phyloP scores from a whole-genome alignment of 1,140 invertebrate species.

The Patella vulgata region DNA sequence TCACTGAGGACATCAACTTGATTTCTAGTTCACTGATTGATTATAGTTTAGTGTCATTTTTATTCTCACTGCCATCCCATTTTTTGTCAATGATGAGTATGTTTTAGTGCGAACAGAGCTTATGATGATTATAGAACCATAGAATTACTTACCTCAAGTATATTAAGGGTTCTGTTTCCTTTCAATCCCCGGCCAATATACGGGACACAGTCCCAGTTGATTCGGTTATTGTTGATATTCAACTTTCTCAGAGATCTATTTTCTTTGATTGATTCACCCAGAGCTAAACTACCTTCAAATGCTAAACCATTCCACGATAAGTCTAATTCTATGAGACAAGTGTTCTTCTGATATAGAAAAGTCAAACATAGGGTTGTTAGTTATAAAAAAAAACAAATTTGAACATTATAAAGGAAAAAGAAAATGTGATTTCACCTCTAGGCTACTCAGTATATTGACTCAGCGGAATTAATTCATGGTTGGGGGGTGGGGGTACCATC shows the following conservation, averaged over 20 bases:
- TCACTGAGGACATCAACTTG: too few relatives aligned
- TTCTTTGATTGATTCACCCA: conserved; percentile 56
- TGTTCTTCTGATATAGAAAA: conserved; percentile 55
- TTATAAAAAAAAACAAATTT: not conserved
- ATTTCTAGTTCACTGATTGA: too few relatives aligned
- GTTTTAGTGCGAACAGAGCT: too few relatives aligned
- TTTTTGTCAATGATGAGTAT: too few relatives aligned
- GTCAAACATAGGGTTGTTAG: not conserved
- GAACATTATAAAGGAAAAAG: not conserved
- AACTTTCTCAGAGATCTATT: conserved; percentile 56
- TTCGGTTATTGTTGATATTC: conserved; percentile 59
- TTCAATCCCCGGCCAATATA: conserved; percentile 53
- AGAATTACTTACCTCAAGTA: conserved; percentile 61
- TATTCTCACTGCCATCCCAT: too few relatives aligned
- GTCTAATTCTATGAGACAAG: conserved; percentile 52
- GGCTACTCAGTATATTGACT: too few relatives aligned
- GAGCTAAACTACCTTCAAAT: conserved; percentile 57
- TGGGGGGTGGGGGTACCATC: too few relatives aligned
- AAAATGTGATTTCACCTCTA: too few relatives aligned
- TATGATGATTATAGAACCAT: too few relatives aligned
- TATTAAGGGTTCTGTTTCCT: conserved; percentile 51
- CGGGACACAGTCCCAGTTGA: conserved; percentile 55
- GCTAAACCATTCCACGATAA: conserved; percentile 65
- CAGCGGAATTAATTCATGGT: too few relatives aligned
- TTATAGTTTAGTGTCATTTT: too few relatives aligned